Base-by-base conservation (phyloP, 2,113 vertebrate genomes). In the Alligator mississippiensis region DNA sequence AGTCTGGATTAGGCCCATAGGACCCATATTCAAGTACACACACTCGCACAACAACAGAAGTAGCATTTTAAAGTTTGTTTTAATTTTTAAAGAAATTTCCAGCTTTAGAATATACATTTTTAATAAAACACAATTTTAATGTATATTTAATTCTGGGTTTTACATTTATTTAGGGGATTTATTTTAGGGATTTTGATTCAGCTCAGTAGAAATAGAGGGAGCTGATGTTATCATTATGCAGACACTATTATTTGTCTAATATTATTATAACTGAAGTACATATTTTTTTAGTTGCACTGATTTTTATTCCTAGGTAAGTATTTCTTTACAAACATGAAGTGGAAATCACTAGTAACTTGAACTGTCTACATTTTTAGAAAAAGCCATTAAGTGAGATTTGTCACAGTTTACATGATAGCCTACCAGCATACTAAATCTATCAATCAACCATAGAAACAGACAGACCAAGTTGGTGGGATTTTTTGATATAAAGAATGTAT, bases 381-480 rank as follows among this genome's bases (percentile, higher is more conserved):
- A 93, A 90, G 64, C 93, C 94, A 91, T 94, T 97, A 94, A 93
- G 87, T 91, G 86, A 88, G 85, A 94, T 92, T 94, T 96, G 60
- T 95, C 94, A 89, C 93, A 96, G 95, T 95, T 97, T 97, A 95
- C 90, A 95, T 87, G 90, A 58, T 93, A 90, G 93, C 91, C 79
- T 96, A 82, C 94, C 96, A 94, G 93, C 93, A 91, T 94, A 94
- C 96, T 75, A 94, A 95, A 93, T 92, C 94, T 92, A 75, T 97
- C 96, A 92, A 81, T 96, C 92, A 95, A 84, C 47, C 64, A 22
- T 38, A 85, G n/a, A 96, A 95, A 85, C 92, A 97, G 92, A 95
- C 95, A 93, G 95, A 95, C 95, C 89, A 81, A 8, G 17, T 91
- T 93, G 74, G 84, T 94, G 92, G 81, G 74, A 90, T 25, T 94